These are phyloP conservation scores for Ichneumoninae sp. DNA, from an alignment of 2,888 invertebrate species.

Conservation along the genomic window DNA sequence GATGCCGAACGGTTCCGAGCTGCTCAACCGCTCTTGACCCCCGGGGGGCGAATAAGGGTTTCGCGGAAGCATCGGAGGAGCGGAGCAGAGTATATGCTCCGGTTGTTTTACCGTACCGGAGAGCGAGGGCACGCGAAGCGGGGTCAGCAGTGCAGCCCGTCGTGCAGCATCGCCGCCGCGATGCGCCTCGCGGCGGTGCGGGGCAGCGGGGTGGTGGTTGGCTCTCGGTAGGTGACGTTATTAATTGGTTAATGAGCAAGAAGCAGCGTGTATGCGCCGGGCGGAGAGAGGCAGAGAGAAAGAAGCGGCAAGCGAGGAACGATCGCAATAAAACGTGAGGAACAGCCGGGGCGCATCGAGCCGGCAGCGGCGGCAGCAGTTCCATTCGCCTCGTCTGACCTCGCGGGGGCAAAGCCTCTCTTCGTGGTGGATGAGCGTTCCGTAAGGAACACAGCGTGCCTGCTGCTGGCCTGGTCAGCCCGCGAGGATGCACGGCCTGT, in stretches of 20 bases:
- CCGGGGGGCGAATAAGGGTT: conserved; percentile 54
- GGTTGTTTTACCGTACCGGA: conserved; percentile 16
- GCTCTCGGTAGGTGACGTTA: conserved; percentile 77
- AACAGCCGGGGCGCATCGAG: conserved; percentile 44
- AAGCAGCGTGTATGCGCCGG: conserved; percentile 63
- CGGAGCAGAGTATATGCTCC: conserved; percentile 8
- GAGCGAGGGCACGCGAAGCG: conserved; percentile 49
- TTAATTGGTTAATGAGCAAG: conserved; percentile 80
- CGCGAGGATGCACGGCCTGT: conserved; percentile 54
- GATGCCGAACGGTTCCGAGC: conserved; percentile 48
- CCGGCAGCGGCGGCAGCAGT: conserved; percentile 36
- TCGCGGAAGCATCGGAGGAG: conserved; percentile 44
- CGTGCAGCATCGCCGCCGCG: conserved; percentile 28
- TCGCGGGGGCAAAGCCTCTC: conserved; percentile 19
- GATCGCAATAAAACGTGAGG: conserved; percentile 51
- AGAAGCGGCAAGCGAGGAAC: conserved; percentile 61
- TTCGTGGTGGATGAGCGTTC: conserved; percentile 13
- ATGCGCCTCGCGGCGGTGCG: conserved; percentile 3
- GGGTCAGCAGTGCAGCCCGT: conserved; percentile 40
- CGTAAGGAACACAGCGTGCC: conserved; percentile 25
- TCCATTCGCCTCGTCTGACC: conserved; percentile 45
- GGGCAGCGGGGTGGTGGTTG: conserved; percentile 35
- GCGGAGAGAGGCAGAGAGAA: conserved; percentile 63
- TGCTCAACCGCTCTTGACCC: conserved; percentile 50
- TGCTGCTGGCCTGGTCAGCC: conserved; percentile 36